phyloP scores from a whole-genome alignment of 2,888 invertebrate species.

The Erynnis tages region DNA sequence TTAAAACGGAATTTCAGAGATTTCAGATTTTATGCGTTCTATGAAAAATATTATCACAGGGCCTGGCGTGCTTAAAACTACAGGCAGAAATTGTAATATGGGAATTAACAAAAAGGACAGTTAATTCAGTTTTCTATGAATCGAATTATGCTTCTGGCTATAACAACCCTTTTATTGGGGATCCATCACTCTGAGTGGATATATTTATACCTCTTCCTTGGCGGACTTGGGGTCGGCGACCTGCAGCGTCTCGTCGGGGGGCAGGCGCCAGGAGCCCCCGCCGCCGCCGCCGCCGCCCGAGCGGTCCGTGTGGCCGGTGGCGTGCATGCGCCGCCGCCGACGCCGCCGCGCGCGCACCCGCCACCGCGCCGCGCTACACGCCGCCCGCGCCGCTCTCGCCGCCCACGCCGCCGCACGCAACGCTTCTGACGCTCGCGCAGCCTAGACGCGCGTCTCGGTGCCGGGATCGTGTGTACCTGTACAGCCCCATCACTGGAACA shows the following conservation, averaged over 20 bases:
- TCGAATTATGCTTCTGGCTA: too few species aligned
- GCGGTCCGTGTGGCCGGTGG: conserved; percentile 93
- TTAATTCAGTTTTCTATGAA: too few species aligned
- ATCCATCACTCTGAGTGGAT: too few species aligned
- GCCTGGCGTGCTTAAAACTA: too few species aligned
- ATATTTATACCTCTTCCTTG: conserved; percentile 84
- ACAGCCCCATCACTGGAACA: conserved; percentile 55
- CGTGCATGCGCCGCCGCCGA: conserved; percentile 89
- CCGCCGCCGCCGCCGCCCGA: conserved; percentile 85
- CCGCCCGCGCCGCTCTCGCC: conserved; percentile 44
- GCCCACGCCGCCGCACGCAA: conserved; percentile 38
- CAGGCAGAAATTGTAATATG: too few species aligned
- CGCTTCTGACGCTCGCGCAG: conserved; percentile 44
- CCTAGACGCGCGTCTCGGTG: conserved; percentile 40
- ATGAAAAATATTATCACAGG: too few species aligned
- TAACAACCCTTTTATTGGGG: too few species aligned
- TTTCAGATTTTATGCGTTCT: too few species aligned
- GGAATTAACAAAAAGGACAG: too few species aligned
- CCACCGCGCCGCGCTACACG: conserved; percentile 79
- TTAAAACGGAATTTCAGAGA: too few species aligned
- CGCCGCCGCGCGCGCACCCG: conserved; percentile 83
- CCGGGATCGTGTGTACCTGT: conserved; percentile 46
- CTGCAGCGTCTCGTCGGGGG: conserved; percentile 95
- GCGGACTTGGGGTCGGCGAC: conserved; percentile 92
- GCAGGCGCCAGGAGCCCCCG: conserved; percentile 91